Evolutionary conservation across 2,888 invertebrate species (phyloP), one percentile per base, ranked within the genome.

Genomic region (Beris morrisii): DNA sequence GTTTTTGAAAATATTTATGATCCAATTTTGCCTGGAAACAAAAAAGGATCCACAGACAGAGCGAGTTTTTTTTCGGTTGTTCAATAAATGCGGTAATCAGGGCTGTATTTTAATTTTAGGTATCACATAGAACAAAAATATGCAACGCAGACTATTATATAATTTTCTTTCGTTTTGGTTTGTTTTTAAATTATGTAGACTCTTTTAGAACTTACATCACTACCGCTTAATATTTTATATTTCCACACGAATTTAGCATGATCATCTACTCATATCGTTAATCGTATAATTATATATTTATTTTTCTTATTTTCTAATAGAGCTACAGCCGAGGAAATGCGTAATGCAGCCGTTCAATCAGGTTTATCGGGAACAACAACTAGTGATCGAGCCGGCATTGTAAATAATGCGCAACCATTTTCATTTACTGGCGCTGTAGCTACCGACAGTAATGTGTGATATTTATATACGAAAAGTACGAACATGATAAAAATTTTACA

Each of bases 341-440:
- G 90, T 80, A 85, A 84, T 79, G 84, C 88, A 76, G 85, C 84
- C 67, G 78, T 84, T 53, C 76, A 75, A 66, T 72, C 75, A 5
- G 74, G 72, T 67, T 67, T 71, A 66, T 68, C 80, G 71, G 73
- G 75, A 70, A 71, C 73, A 68, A 82, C 84, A 72, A 81, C 86
- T 69, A 87, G 84, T 73, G 88, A 89, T 81, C 87, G 87, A 74
- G 87, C 91, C 74, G 88, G 86, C 76, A 87, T 93, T 77, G 90
- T 93, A 74, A 86, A 88, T 76, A 90, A 92, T 84, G 91, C 91
- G 77, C 90, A 91, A 81, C 91, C 92, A 53, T 86, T 90, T 80
- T 87, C 88, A 82, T 86, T 89, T 80, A 87, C 89, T 72, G 87
- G 86, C 74, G 84, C 85, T 77, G 90, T 91, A 71, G 78, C 83